Evolutionary conservation across 2,113 vertebrate genomes (phyloP).

Genomic region (human (Homo sapiens)): GRCh38 chr15:38078001-38078500

Average conservation of each 20-base stretch:
- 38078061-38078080: background rate
- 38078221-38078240: constrained; percentile 47
- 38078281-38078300: background rate
- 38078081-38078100: background rate
- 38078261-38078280: background rate
- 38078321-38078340: constrained; percentile 31
- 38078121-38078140: background rate
- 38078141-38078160: background rate
- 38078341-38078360: constrained; percentile 22
- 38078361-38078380: constrained; percentile 8
- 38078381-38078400: background rate
- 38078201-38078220: constrained; percentile 29
- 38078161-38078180: background rate
- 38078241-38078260: constrained; percentile 17
- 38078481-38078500: constrained; percentile 38
- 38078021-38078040: background rate
- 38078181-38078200: background rate
- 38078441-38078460: constrained; percentile 30
- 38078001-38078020: background rate
- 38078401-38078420: constrained; percentile 20
- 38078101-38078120: background rate
- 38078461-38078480: constrained; percentile 12
- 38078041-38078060: background rate
- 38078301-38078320: constrained; percentile 5
- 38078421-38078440: background rate